Percentiles rank a stretch among this genome's conserved stretches.
These are phyloP conservation scores for Alviniconcha marisindica DNA, from an alignment of 1,140 invertebrate species.

Conservation along the genomic window DNA sequence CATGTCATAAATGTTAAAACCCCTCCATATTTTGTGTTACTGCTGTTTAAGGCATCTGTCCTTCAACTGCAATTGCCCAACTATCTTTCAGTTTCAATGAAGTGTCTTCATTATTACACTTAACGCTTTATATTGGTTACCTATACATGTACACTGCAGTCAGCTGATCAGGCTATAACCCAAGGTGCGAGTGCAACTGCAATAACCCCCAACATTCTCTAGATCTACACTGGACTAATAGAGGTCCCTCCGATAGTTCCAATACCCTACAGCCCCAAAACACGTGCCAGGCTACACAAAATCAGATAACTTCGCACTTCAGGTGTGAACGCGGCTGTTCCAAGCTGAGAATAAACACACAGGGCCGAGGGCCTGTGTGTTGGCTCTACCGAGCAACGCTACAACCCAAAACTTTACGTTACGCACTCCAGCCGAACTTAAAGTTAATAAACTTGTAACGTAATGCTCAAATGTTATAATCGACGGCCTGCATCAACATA, in stretches of 20 bases:
- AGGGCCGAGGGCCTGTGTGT: not conserved
- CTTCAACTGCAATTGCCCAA: too few relatives aligned
- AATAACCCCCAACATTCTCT: too few relatives aligned
- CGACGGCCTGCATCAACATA: not conserved
- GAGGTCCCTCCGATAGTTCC: not conserved
- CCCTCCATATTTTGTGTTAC: too few relatives aligned
- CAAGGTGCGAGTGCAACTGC: too few relatives aligned
- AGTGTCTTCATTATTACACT: too few relatives aligned
- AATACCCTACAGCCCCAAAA: not conserved
- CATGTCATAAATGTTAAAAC: too few relatives aligned
- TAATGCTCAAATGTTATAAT: not conserved
- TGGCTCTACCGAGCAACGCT: constrained; percentile 8
- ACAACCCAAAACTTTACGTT: not conserved
- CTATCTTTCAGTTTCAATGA: too few relatives aligned
- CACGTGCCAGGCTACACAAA: constrained; percentile 29
- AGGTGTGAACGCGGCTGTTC: constrained; percentile 34
- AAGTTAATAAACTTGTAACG: not conserved
- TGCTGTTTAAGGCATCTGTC: too few relatives aligned
- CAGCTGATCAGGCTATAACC: too few relatives aligned
- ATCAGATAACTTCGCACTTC: constrained; percentile 38
- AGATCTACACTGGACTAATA: too few relatives aligned
- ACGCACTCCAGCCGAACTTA: not conserved
- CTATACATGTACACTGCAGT: too few relatives aligned
- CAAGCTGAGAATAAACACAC: constrained; percentile 32
- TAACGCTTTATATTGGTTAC: too few relatives aligned